Percentiles rank a stretch among this genome's conserved stretches.
phyloP scores from a whole-genome alignment of 35 echinoderm and acorn worm species.

The Lytechinus variegatus region DNA sequence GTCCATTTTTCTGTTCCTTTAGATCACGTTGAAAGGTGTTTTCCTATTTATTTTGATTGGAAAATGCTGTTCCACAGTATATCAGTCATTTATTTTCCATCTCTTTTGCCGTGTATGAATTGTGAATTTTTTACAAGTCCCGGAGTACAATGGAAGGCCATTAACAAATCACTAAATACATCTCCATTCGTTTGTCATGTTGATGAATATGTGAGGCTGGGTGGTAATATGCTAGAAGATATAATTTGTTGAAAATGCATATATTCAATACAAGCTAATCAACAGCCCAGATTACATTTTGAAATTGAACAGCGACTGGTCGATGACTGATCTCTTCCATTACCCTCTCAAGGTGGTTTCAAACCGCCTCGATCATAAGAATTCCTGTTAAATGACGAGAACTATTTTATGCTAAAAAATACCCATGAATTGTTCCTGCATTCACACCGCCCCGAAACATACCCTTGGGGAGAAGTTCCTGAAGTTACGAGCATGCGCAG shows the following conservation, averaged over 20 bases:
- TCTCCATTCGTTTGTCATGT: not conserved
- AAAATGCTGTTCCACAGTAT: not conserved
- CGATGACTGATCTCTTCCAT: not conserved
- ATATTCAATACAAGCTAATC: not conserved
- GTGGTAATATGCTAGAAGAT: not conserved
- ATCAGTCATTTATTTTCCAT: not conserved
- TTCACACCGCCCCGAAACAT: too few species aligned
- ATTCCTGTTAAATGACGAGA: too few species aligned
- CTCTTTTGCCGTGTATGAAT: not conserved
- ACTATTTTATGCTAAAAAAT: too few species aligned
- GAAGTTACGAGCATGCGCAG: too few species aligned
- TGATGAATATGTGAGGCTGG: not conserved
- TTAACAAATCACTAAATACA: not conserved
- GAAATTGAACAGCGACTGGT: not conserved
- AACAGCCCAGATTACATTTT: not conserved
- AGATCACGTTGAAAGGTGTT: not conserved
- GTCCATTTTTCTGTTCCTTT: not conserved
- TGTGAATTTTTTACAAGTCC: not conserved
- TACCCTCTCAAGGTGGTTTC: not conserved
- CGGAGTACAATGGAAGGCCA: not conserved
- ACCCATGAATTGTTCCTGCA: too few species aligned
- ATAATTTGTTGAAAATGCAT: not conserved
- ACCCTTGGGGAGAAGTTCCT: too few species aligned
- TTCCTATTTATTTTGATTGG: not conserved
- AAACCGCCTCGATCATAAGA: too few species aligned